Evolutionary conservation across 2,888 invertebrate species (phyloP).

Genomic region (Epirrita christyi): DNA sequence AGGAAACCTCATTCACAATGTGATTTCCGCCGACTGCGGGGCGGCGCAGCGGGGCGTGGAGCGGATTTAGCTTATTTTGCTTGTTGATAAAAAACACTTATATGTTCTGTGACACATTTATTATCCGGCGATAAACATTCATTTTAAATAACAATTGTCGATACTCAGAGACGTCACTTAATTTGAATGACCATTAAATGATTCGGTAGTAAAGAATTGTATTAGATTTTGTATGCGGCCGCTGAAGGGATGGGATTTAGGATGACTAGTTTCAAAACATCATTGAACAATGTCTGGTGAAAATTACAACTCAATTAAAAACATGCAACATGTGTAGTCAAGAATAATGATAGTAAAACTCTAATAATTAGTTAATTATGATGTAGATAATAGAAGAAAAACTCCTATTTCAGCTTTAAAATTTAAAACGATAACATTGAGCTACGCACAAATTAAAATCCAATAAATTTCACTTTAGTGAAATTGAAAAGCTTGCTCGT

Average conservation of each 20-base stretch:
- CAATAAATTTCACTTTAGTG: slow-evolving; percentile 20
- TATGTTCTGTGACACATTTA: slow-evolving; percentile 7
- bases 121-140: slow-evolving; percentile 6
- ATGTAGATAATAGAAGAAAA: not conserved
- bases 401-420: not conserved
- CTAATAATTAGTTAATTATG: no score
- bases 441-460: slow-evolving; percentile 16
- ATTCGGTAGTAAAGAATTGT: no score
- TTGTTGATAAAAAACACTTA: slow-evolving; percentile 15
- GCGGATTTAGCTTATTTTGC: slow-evolving; percentile 41
- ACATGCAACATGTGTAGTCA: no score
- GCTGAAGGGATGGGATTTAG: no score
- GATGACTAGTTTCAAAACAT: no score
- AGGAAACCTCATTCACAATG: slow-evolving; percentile 57
- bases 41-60: no score
- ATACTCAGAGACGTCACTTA: no score
- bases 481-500: slow-evolving; percentile 25
- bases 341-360: not conserved
- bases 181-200: no score
- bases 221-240: no score
- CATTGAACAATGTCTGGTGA: no score
- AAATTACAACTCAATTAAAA: no score
- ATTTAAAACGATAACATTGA: not conserved
- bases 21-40: slow-evolving; percentile 54
- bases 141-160: no score